Base-by-base conservation (phyloP, 2,888 invertebrate genomes). In the Furcula furcula region DNA sequence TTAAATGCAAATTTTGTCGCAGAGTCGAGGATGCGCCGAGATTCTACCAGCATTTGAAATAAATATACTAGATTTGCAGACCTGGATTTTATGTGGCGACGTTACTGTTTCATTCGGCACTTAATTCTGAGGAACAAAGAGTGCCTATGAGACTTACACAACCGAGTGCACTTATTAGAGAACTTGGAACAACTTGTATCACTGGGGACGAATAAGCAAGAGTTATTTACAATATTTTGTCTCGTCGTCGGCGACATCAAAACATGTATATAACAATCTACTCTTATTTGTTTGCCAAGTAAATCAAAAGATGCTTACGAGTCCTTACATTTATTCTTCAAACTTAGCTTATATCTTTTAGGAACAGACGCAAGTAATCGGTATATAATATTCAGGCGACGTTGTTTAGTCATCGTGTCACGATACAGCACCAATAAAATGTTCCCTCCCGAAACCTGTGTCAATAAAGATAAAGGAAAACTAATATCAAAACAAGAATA, bases 391-490 rank as follows among this genome's bases (percentile, higher is more conserved):
- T 28, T 35, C 19, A 30, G 35, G 27, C 31, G 41, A 38, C 45
- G 34, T 54, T 54, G 61, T 65, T 59, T 61, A 68, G 55, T 63
- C 67, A 60, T 60, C 63, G 64, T 66, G 71, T 73, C 77, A 75
- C 70, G 67, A 71, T 70, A 72, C 71, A 61, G 56, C 65, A 65
- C 56, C 69, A 71, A 77, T 84, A 84, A 85, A 75, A 70, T 67
- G 69, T 72, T 73, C 77, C 80, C 77, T 70, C 64, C 75, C 67
- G 65, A 80, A 86, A 85, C 84, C 87, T 87, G 87, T 83, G 87
- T 85, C 88, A 85, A 87, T 86, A 86, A 85, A 87, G 87, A 88
- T 87, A 88, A 87, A 85, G 83, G 78, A 79, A 84, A 87, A 87
- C 87, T 87, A 87, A 88, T 88, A 87, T 86, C 82, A 80, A 81